Conservation (phyloP, 1,140 invertebrate species). For the Brachionus koreanus region DNA sequence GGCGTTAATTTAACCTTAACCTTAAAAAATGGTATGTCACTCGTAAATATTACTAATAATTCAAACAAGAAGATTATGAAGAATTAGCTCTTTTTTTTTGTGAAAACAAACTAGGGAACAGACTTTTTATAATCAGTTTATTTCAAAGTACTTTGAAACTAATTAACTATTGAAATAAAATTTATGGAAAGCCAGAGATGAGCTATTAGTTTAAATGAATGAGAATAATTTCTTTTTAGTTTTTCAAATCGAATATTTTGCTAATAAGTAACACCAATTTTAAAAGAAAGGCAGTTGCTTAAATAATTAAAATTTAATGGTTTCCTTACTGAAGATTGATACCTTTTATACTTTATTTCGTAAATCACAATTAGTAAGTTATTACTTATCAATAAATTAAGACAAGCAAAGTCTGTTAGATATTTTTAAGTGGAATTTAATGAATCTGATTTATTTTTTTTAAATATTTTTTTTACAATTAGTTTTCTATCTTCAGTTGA, state of each 20-base stretch:
- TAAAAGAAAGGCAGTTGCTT: not conserved
- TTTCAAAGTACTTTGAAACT: not conserved
- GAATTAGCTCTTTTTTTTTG: not conserved
- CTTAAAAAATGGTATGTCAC: not conserved
- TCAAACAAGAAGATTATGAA: not conserved
- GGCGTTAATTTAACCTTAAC: not conserved
- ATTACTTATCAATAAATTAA: not conserved
- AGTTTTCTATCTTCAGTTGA: not conserved
- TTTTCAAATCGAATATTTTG: not conserved
- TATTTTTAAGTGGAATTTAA: constrained; percentile 30
- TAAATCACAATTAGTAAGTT: constrained; percentile 35
- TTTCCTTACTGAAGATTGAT: constrained; percentile 1
- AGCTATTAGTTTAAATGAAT: not conserved
- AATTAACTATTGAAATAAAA: not conserved
- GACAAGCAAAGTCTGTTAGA: not conserved
- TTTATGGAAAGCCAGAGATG: not conserved
- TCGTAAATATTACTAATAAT: not conserved
- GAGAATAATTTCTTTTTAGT: not conserved
- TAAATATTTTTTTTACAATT: constrained; percentile 35
- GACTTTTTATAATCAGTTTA: not conserved
- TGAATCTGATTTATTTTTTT: constrained; percentile 36
- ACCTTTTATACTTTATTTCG: not conserved
- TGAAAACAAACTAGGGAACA: not conserved
- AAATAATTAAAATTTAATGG: constrained; percentile 14
- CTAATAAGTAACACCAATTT: not conserved